These are phyloP conservation scores for Palaemon carinicauda DNA, from an alignment of 1,140 invertebrate genomes.

Conservation along the genomic window DNA sequence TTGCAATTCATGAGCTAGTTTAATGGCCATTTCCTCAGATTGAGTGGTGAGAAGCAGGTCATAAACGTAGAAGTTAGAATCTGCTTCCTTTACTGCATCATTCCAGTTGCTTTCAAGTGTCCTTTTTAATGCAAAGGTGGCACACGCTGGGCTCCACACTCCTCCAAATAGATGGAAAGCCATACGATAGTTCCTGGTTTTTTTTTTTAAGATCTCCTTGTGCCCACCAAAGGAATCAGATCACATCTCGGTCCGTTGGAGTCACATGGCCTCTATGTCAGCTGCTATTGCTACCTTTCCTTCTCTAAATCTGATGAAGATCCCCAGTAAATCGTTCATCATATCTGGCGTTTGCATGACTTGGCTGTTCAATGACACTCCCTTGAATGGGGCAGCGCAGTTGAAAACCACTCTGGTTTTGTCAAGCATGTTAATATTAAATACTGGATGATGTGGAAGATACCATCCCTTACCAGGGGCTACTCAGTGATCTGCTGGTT, in stretches of 20 bases:
- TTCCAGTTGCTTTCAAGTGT: not conserved
- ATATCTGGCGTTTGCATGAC: no score
- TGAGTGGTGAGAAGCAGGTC: not conserved
- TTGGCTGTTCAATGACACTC: no score
- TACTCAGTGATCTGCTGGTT: not conserved
- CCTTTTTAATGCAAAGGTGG: not conserved
- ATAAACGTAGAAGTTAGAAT: not conserved
- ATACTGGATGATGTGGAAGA: no score
- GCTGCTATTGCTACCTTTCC: no score
- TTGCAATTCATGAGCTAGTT: not conserved
- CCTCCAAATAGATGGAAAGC: not conserved
- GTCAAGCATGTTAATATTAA: no score
- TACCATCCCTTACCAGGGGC: not conserved
- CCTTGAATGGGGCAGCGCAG: not conserved
- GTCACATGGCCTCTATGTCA: no score
- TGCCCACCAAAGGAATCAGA: not conserved
- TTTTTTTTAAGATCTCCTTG: not conserved
- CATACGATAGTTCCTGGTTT: not conserved
- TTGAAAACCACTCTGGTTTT: not conserved
- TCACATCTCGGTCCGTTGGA: not conserved
- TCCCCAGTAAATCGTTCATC: no score
- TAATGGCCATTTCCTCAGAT: not conserved
- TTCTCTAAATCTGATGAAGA: no score
- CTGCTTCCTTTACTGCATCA: not conserved
- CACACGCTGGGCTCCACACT: slow-evolving; percentile 13